phyloP scores from a whole-genome alignment of 2,797 vertebrate species.

The Cyprinella venusta region DNA sequence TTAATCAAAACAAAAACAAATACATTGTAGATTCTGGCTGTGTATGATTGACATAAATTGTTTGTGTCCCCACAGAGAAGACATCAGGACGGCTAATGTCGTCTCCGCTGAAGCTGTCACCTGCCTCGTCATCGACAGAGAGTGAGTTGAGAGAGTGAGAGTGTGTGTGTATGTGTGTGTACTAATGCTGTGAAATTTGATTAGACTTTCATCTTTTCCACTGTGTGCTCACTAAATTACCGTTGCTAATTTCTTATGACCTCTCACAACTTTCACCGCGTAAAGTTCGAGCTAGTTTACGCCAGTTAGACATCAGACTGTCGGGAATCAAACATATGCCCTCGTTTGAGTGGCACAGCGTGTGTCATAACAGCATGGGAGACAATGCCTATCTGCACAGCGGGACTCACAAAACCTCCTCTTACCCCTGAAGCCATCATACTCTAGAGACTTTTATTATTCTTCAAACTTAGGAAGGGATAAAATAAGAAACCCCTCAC shows the following conservation, averaged over 20 bases:
- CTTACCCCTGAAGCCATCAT: constrained; percentile 15
- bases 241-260: constrained; percentile 21
- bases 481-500: constrained; percentile 51
- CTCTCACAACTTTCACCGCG: constrained; percentile 10
- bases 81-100: constrained; percentile 93
- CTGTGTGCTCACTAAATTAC: constrained; percentile 25
- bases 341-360: constrained; percentile 23
- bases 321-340: constrained; percentile 9
- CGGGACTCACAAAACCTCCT: neutral
- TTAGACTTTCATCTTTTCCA: constrained; percentile 29
- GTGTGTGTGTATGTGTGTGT: neutral
- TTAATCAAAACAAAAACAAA: constrained; percentile 8
- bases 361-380: constrained; percentile 16
- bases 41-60: constrained; percentile 47
- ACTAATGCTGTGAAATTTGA: constrained; percentile 30
- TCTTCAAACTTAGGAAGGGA: neutral
- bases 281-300: neutral
- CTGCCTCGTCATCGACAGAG: constrained; percentile 96
- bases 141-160: constrained; percentile 80
- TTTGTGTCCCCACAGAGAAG: constrained; percentile 81
- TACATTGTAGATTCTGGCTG: neutral
- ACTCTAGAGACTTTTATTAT: constrained; percentile 15
- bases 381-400: constrained; percentile 28
- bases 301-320: constrained; percentile 14
- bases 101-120: constrained; percentile 89